Evolutionary conservation across 2,797 vertebrate species (phyloP), one percentile per base, ranked within the genome.

Genomic region (Lateolabrax maculatus): DNA sequence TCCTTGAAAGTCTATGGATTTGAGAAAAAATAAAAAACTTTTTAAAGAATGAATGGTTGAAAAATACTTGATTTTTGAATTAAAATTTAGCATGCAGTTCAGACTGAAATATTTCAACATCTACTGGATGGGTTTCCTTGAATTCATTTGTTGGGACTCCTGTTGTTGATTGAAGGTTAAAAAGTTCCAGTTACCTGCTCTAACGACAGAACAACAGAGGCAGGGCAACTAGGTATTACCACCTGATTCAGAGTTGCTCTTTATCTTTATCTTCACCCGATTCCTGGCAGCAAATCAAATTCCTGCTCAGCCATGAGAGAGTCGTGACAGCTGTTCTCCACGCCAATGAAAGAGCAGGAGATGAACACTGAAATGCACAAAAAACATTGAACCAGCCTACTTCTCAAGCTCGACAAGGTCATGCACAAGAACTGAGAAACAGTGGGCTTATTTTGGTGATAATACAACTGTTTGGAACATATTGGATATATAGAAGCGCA

Each of bases 1-100:
- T 71, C 57, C 61, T 79, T 76, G 52, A 49, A 67, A 79, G 44
- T 65, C 11, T 48, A 37, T 60, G 34, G 37, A 61, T 71, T 62
- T 48, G 1, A 65, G 66, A 3, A 27, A n/a, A 79, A 60, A 51
- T 21, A 44, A 69, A 34, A n/a, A 34, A 41, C 25, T 39, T 61
- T 56, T 44, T 21, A 31, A 29, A 27, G 9, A 71, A 62, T 25
- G 2, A 0, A 31, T 63, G 48, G 46, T 2, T 25, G 16, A 49
- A 84, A 67, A 75, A 61, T 43, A 39, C 7, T 21, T 21, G 0
- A 4, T 9, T 56, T 60, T 44, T 57, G 8, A 29, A 72, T 34
- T 55, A 43, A 76, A 51, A 66, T 63, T 18, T 8, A 23, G 46
- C 16, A 51, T 18, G 29, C n/a, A 36, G 39, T 52, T 23, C 6